Conservation (phyloP, 2,888 invertebrate genomes). For the Litoditis marina region DNA sequence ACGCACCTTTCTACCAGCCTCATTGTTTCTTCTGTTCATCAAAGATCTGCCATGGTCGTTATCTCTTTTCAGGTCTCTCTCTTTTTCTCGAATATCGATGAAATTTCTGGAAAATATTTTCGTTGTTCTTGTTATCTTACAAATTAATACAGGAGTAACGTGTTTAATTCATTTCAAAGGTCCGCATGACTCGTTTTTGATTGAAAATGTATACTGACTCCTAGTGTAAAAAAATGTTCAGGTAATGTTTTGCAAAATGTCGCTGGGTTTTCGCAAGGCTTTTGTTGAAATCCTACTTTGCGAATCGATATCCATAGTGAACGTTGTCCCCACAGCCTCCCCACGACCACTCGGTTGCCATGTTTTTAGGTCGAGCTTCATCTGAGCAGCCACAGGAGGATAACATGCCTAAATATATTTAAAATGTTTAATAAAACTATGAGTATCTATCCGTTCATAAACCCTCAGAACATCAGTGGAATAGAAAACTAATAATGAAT, state of each 20-base stretch:
- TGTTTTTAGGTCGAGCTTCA: constrained; percentile 40
- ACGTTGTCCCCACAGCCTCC: constrained; percentile 93
- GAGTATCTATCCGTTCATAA: too few species aligned
- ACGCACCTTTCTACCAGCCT: constrained; percentile 88
- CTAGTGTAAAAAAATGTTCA: too few species aligned
- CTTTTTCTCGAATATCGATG: constrained; percentile 81
- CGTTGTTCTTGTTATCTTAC: too few species aligned
- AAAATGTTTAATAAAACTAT: too few species aligned
- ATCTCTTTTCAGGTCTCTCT: constrained; percentile 77
- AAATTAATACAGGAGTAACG: too few species aligned
- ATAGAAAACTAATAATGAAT: too few species aligned
- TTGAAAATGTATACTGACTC: too few species aligned
- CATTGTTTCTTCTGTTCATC: constrained; percentile 97
- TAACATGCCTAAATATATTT: constrained; percentile 30
- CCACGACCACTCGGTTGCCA: constrained; percentile 70
- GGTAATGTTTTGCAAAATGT: too few species aligned
- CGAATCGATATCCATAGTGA: constrained; percentile 92
- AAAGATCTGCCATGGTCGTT: constrained; percentile 77
- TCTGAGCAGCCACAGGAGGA: constrained; percentile 57
- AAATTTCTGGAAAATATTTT: constrained; percentile 72
- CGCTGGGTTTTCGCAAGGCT: too few species aligned
- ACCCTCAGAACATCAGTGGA: too few species aligned
- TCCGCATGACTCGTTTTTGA: too few species aligned
- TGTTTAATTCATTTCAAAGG: too few species aligned
- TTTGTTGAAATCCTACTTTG: constrained; percentile 64